phyloP scores from a whole-genome alignment of 2,888 invertebrate species.

The Bombyx huttoni region DNA sequence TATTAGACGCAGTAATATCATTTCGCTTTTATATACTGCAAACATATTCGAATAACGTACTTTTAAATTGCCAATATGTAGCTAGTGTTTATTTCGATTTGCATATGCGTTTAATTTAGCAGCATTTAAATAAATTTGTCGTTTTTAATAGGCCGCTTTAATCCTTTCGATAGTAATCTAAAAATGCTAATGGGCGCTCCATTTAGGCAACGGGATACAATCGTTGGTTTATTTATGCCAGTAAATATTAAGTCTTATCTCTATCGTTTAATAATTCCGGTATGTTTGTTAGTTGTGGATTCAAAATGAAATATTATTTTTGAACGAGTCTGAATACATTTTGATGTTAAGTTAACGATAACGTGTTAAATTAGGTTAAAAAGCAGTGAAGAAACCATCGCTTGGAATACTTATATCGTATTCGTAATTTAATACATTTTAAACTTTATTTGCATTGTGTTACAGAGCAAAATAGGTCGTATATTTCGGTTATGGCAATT shows the following conservation, averaged over 20 bases:
- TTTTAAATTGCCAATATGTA: background rate
- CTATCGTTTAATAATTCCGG: slow-evolving; percentile 2
- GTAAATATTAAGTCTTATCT: slow-evolving; percentile 3
- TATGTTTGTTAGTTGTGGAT: background rate
- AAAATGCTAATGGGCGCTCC: slow-evolving; percentile 13
- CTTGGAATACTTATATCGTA: no score
- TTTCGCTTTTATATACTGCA: background rate
- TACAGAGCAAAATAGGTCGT: no score
- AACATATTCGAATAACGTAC: background rate
- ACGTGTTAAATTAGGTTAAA: no score
- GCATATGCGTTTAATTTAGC: slow-evolving; percentile 1
- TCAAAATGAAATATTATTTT: background rate
- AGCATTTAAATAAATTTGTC: slow-evolving; percentile 2
- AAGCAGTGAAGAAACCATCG: no score
- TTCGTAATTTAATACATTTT: no score
- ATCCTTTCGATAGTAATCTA: slow-evolving; percentile 6
- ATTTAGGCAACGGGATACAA: slow-evolving; percentile 8
- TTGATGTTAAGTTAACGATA: no score
- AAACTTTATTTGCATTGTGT: no score
- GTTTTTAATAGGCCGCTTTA: background rate
- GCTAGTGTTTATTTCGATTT: slow-evolving; percentile 1
- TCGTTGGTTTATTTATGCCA: background rate
- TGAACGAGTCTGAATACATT: background rate
- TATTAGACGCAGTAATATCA: background rate
- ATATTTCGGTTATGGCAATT: no score